Conservation (phyloP, 2,797 vertebrate species). For the Neoniphon sammara region DNA sequence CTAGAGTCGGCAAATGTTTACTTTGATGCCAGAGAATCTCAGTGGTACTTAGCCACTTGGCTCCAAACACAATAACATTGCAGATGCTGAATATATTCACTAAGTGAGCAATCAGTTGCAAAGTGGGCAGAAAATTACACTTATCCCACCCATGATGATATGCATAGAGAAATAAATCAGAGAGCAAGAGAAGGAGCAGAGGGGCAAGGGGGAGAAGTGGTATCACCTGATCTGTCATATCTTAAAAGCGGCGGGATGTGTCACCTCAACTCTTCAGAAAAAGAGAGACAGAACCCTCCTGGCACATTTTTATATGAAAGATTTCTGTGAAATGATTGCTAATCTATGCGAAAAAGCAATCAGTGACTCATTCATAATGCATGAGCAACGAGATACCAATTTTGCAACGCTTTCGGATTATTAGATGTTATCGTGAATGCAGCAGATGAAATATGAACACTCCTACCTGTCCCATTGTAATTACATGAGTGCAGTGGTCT, state of each 20-base stretch:
- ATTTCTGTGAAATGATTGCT: slow-evolving; percentile 88
- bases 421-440: slow-evolving; percentile 86
- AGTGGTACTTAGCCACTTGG: slow-evolving; percentile 70
- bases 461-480: slow-evolving; percentile 84
- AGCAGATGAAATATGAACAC: slow-evolving; percentile 86
- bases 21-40: slow-evolving; percentile 68
- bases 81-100: slow-evolving; percentile 80
- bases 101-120: slow-evolving; percentile 83
- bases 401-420: slow-evolving; percentile 86
- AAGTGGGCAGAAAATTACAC: slow-evolving; percentile 80
- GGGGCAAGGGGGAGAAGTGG: slow-evolving; percentile 68
- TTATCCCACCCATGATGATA: slow-evolving; percentile 77
- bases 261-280: slow-evolving; percentile 78
- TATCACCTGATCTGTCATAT: slow-evolving; percentile 81
- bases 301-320: slow-evolving; percentile 80
- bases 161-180: slow-evolving; percentile 80
- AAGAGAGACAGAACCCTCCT: slow-evolving; percentile 74
- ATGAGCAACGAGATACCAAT: slow-evolving; percentile 84
- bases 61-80: slow-evolving; percentile 74
- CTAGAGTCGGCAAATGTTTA: slow-evolving; percentile 71
- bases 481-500: slow-evolving; percentile 78
- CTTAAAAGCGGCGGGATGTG: slow-evolving; percentile 77
- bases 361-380: slow-evolving; percentile 88
- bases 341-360: slow-evolving; percentile 91
- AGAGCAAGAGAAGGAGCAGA: slow-evolving; percentile 65